phyloP scores from a whole-genome alignment of 2,113 vertebrate species.

The Hystrix cristata region DNA sequence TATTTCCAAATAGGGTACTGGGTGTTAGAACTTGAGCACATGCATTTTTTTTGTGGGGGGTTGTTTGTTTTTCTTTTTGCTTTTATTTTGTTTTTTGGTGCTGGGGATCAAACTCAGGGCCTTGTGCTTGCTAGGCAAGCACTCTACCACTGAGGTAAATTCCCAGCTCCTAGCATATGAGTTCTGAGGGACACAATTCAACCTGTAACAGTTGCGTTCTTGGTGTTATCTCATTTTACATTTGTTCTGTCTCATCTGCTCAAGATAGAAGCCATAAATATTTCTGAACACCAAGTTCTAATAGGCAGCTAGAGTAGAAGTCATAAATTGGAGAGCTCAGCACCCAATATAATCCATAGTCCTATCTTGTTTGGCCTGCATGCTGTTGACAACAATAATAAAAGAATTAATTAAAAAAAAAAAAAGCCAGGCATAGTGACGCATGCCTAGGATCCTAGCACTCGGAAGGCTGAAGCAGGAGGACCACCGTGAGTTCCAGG shows the following conservation, averaged over 20 bases:
- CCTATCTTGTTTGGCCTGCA: neutral
- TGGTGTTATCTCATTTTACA: neutral
- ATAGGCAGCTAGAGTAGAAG: neutral
- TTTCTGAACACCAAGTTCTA: slow-evolving; percentile 11
- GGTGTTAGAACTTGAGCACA: neutral
- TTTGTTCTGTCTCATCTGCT: slow-evolving; percentile 5
- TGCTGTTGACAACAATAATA: neutral
- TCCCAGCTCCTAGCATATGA: neutral
- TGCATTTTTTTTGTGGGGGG: neutral
- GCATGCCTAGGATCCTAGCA: too few species aligned
- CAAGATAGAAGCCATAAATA: neutral
- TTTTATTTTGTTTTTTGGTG: too few species aligned
- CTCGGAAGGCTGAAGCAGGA: too few species aligned
- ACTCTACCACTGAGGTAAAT: too few species aligned
- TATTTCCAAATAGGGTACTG: slow-evolving; percentile 45
- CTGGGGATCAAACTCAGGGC: too few species aligned
- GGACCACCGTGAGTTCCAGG: too few species aligned
- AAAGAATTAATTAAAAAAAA: neutral
- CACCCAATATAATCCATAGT: neutral
- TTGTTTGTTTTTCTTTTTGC: too few species aligned
- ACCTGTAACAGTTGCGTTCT: neutral
- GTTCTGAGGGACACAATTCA: neutral
- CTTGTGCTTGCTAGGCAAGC: too few species aligned
- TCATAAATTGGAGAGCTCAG: neutral
- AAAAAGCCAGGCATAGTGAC: too few species aligned